Evolutionary conservation across 2,888 invertebrate genomes (phyloP), one percentile per base, ranked within the genome.

Genomic region (Orgyia antiqua): DNA sequence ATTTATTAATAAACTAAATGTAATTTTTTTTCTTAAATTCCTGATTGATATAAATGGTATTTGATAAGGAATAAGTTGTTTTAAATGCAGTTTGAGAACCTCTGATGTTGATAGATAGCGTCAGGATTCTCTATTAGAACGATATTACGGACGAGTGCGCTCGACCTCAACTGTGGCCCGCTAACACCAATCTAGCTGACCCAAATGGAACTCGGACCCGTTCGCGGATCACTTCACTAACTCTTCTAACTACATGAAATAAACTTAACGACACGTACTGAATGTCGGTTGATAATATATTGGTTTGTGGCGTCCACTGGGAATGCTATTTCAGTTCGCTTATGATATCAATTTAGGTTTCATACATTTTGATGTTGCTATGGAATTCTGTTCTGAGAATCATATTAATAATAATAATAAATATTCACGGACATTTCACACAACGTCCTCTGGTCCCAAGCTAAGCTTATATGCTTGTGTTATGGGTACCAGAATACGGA

Each of bases 151-250:
- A 27, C 42, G 53, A 60, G 59, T 54, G 55, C 52, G 51, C 50
- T 44, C 54, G 45, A 52, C 48, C 45, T 45, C 53, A 44, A 50
- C 47, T 54, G 51, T 46, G 66, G 41, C 59, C 69, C 58, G 58
- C 53, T 69, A 65, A 68, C 69, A 68, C 59, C 49, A 42, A 64
- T 68, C 58, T 60, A 57, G 53, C 62, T 72, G 74, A 73, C 72
- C 75, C 58, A 69, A 63, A 73, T 73, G 62, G 48, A 54, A 52
- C 42, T 51, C 49, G 56, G 65, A 66, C 61, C 65, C 58, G 63
- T 68, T 71, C 62, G 56, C 56, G 55, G 62, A 69, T 63, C 68
- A 62, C 60, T 68, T 60, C 56, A 57, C 58, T 50, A 62, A 64
- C 56, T 58, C 58, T 50, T 51, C 51, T 54, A 57, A 49, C 49